Percentiles rank a stretch among this genome's conserved stretches.
Evolutionary conservation across 2,888 invertebrate species (phyloP).

Genomic region (Drosophila ustulata): DNA sequence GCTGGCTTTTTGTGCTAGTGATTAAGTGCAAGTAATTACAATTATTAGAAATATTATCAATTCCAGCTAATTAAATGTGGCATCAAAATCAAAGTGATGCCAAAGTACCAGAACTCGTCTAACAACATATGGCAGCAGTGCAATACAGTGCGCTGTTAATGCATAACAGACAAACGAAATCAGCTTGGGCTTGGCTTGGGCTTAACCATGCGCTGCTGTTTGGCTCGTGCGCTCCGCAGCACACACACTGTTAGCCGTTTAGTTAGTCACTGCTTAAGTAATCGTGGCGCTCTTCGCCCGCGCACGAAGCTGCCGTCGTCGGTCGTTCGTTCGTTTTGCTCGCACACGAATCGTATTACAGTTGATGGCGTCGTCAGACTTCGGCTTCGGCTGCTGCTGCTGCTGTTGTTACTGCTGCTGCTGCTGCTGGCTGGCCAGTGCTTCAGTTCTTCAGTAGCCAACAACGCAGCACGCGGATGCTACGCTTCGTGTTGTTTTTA

Average conservation of each 20-base stretch:
- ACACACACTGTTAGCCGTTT: constrained; percentile 56
- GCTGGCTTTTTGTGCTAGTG: background rate
- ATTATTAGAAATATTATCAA: constrained; percentile 12
- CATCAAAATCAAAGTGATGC: constrained; percentile 40
- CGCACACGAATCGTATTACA: constrained; percentile 59
- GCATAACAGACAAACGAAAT: constrained; percentile 42
- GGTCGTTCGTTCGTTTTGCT: constrained; percentile 7
- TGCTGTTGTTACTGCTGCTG: constrained; percentile 21
- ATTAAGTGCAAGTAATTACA: constrained; percentile 37
- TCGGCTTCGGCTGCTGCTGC: constrained; percentile 61
- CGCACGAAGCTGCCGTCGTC: constrained; percentile 53
- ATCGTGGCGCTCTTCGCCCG: constrained; percentile 65
- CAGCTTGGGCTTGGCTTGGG: constrained; percentile 56
- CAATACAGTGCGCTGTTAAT: constrained; percentile 45
- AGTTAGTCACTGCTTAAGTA: constrained; percentile 71
- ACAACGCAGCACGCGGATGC: constrained; percentile 76
- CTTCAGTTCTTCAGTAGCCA: constrained; percentile 76
- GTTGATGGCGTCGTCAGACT: constrained; percentile 40
- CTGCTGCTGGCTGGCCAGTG: constrained; percentile 52
- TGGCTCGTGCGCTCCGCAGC: constrained; percentile 59
- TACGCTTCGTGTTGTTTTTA: constrained; percentile 68
- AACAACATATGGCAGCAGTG: constrained; percentile 22
- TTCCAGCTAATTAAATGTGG: constrained; percentile 47
- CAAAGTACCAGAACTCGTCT: background rate
- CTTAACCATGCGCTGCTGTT: constrained; percentile 13